Percentiles rank a stretch among this genome's conserved stretches.
These are phyloP conservation scores for Drosophila maculinotata DNA, from an alignment of 2,888 invertebrate species.

Conservation along the genomic window DNA sequence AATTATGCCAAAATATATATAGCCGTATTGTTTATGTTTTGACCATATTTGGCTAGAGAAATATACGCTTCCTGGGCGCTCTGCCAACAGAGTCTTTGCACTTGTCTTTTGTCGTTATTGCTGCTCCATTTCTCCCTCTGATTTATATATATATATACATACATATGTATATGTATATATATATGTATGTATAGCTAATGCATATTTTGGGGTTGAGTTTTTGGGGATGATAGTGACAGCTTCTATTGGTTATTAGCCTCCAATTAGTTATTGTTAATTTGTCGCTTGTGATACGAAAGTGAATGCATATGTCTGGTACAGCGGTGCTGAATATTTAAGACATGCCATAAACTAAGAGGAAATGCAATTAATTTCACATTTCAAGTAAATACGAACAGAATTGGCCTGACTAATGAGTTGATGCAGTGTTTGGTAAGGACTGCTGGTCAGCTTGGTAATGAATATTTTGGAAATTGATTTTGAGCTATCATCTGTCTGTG, in stretches of 20 bases:
- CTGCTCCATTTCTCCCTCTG: slow-evolving; percentile 5
- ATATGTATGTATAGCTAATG: slow-evolving; percentile 6
- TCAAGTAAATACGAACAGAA: not conserved
- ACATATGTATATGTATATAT: not conserved
- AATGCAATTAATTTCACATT: slow-evolving; percentile 46
- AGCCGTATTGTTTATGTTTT: slow-evolving; percentile 25
- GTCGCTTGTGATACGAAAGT: slow-evolving; percentile 46
- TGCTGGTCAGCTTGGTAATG: not conserved
- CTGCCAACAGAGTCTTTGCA: slow-evolving; percentile 45
- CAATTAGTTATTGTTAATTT: slow-evolving; percentile 79
- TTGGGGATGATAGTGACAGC: slow-evolving; percentile 29
- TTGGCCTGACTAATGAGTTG: slow-evolving; percentile 13
- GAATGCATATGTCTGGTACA: slow-evolving; percentile 23
- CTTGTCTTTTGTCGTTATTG: slow-evolving; percentile 24
- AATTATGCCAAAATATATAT: slow-evolving; percentile 62
- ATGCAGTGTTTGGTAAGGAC: not conserved
- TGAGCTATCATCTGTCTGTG: not conserved
- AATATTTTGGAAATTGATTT: slow-evolving; percentile 9
- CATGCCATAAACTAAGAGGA: slow-evolving; percentile 11
- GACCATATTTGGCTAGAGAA: slow-evolving; percentile 16
- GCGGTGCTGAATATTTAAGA: slow-evolving; percentile 21
- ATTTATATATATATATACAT: not conserved
- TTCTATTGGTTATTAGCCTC: slow-evolving; percentile 63
- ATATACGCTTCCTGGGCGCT: slow-evolving; percentile 41
- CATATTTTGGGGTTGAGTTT: slow-evolving; percentile 24